Conservation (phyloP, 2,797 vertebrate species). For the Sciurus vulgaris region DNA sequence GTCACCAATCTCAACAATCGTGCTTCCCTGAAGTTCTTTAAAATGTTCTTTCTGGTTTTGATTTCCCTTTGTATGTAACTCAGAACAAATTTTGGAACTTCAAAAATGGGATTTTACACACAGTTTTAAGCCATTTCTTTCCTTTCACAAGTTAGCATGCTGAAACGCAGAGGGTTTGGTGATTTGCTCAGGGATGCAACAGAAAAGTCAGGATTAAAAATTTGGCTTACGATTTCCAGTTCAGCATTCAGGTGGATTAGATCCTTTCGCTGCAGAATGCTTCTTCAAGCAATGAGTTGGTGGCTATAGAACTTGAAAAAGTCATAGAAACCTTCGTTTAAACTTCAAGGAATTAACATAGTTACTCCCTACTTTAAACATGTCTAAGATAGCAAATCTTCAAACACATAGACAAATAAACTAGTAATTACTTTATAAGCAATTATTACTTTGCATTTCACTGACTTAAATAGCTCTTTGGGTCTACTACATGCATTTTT, state of each 20-base stretch:
- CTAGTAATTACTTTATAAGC: not conserved
- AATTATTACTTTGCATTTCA: not conserved
- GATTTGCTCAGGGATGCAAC: not conserved
- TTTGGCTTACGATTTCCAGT: not conserved
- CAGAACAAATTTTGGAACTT: not conserved
- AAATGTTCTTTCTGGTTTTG: not conserved
- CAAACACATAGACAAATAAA: not conserved
- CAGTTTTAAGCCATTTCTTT: not conserved
- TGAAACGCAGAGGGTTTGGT: not conserved
- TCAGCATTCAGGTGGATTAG: not conserved
- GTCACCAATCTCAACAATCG: not conserved
- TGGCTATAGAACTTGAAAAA: not conserved
- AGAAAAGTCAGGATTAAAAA: not conserved
- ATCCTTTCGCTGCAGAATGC: not conserved
- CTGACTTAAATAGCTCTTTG: not conserved
- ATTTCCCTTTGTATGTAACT: not conserved
- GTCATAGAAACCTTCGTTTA: not conserved
- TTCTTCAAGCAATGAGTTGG: not conserved
- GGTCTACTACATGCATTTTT: not conserved
- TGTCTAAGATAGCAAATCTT: not conserved
- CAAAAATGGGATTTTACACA: not conserved
- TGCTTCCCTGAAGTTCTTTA: not conserved
- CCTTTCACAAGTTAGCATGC: not conserved
- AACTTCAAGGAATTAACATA: not conserved
- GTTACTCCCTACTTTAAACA: not conserved